Percentiles rank a stretch among this genome's conserved stretches.
phyloP scores from a whole-genome alignment of 2,797 vertebrate species.

The Yasuhikotakia modesta region DNA sequence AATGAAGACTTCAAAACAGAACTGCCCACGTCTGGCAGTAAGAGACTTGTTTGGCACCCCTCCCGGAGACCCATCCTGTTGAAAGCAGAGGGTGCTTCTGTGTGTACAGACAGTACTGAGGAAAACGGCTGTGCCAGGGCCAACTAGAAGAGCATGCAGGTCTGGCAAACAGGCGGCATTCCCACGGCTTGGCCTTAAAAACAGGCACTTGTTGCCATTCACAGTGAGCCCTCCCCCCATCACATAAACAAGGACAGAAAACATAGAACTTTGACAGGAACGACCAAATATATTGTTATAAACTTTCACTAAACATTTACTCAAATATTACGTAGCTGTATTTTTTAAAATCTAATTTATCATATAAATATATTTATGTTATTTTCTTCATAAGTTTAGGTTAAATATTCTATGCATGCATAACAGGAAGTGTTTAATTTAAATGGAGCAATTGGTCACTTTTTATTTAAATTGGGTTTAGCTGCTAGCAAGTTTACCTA shows the following conservation, averaged over 20 bases:
- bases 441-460: no score
- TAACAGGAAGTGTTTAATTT: neutral
- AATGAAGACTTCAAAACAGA: constrained; percentile 58
- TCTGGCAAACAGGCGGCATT: constrained; percentile 50
- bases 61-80: constrained; percentile 54
- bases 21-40: constrained; percentile 71
- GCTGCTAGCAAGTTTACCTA: no score
- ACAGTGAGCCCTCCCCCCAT: constrained; percentile 30
- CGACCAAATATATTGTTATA: neutral
- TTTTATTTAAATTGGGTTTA: no score
- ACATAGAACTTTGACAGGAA: neutral
- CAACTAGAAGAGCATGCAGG: constrained; percentile 45
- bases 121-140: constrained; percentile 33
- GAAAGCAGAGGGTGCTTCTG: constrained; percentile 47
- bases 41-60: constrained; percentile 53
- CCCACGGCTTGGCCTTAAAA: constrained; percentile 52
- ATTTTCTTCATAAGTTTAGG: no score
- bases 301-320: neutral
- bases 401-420: neutral
- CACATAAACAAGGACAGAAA: constrained; percentile 23
- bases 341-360: no score
- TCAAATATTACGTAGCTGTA: neutral
- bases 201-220: constrained; percentile 42
- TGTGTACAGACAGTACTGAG: constrained; percentile 46
- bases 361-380: no score